Conservation (phyloP, 37 sponge, comb jelly and placozoan genomes). For the Beroe forskalii region DNA sequence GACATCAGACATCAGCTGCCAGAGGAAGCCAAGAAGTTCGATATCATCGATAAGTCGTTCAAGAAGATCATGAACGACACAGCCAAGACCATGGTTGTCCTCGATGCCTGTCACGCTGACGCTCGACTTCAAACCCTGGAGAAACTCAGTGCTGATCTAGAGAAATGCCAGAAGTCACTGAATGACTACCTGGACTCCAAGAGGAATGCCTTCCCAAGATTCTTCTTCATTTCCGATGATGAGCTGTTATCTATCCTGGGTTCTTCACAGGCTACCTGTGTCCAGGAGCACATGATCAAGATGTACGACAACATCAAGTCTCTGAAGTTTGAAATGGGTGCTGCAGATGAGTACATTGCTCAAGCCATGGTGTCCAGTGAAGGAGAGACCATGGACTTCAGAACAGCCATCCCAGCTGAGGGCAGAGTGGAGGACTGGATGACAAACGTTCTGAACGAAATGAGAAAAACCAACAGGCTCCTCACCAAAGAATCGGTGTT, state of each 20-base stretch:
- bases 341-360: conserved; percentile 77
- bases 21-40: conserved; percentile 99
- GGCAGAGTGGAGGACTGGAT: conserved; percentile 99
- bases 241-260: conserved; percentile 97
- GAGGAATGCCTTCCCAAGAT: conserved; percentile 97
- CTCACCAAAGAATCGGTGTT: conserved; percentile 93
- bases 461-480: conserved; percentile 91
- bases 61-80: conserved; percentile 99
- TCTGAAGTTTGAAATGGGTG: conserved; percentile 79
- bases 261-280: conserved; percentile 93
- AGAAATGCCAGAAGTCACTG: conserved; percentile 95
- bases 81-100: conserved; percentile 84
- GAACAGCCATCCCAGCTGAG: conserved; percentile 79
- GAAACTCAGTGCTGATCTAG: conserved; percentile 84
- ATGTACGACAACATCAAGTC: conserved; percentile 99
- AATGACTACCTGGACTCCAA: conserved; percentile 99
- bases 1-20: conserved; percentile 96
- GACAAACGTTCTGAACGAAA: conserved; percentile 93
- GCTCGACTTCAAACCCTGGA: conserved; percentile 88
- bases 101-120: conserved; percentile 87
- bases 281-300: conserved; percentile 99
- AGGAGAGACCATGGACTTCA: conserved; percentile 96
- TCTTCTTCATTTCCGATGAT: conserved; percentile 99
- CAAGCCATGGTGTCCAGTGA: conserved; percentile 94
- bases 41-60: conserved; percentile 94